Conservation (phyloP, 2,113 vertebrate species). For the Rostratula benghalensis region DNA sequence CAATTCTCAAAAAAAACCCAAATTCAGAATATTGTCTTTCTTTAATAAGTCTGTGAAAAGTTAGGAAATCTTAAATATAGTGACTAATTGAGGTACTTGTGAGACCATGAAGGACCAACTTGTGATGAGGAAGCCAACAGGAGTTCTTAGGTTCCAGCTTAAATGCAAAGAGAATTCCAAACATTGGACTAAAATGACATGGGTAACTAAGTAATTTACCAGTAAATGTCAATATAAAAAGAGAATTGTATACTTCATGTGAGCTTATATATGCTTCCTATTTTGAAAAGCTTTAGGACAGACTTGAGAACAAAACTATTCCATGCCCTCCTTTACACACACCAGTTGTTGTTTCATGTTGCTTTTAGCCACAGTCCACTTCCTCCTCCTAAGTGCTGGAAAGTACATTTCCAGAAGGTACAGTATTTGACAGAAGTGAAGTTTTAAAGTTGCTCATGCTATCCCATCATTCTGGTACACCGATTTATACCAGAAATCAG, state of each 20-base stretch:
- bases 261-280: not conserved
- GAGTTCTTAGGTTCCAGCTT: not conserved
- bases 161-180: not conserved
- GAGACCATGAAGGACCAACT: not conserved
- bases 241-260: not conserved
- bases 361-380: not conserved
- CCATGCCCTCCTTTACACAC: not conserved
- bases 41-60: not conserved
- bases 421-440: not conserved
- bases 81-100: not conserved
- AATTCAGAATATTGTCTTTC: not conserved
- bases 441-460: not conserved
- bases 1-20: not conserved
- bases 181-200: not conserved
- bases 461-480: not conserved
- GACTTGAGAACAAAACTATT: not conserved
- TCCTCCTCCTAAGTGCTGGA: not conserved
- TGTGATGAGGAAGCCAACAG: not conserved
- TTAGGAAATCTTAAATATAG: not conserved
- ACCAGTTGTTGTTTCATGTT: not conserved
- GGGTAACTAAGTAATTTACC: not conserved
- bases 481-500: not conserved
- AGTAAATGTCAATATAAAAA: not conserved
- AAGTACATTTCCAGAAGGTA: not conserved
- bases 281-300: not conserved